phyloP scores from a whole-genome alignment of 35 echinoderm and acorn worm genomes.

The Holothuria glaberrima region DNA sequence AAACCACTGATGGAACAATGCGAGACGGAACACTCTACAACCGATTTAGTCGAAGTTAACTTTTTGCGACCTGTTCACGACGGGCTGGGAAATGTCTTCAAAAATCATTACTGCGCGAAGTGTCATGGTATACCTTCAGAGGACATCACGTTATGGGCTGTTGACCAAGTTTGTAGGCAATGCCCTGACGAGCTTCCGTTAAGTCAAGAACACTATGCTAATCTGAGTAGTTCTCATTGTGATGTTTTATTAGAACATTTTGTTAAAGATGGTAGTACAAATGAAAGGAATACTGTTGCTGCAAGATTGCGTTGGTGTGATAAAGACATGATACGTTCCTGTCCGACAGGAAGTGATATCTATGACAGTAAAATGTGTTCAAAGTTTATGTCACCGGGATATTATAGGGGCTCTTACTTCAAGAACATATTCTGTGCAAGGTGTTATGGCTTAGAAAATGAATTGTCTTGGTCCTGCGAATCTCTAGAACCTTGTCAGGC shows the following conservation, averaged over 20 bases:
- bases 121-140: background rate
- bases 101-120: background rate
- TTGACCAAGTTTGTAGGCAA: background rate
- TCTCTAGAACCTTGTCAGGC: background rate
- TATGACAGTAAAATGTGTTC: background rate
- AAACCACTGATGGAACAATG: background rate
- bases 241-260: background rate
- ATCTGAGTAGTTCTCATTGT: too few species aligned
- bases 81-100: background rate
- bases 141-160: background rate
- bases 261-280: background rate
- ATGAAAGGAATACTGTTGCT: background rate
- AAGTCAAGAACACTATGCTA: slow-evolving; percentile 8
- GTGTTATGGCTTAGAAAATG: background rate
- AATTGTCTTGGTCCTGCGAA: background rate
- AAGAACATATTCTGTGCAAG: too few species aligned
- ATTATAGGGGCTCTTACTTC: background rate
- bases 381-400: background rate
- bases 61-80: background rate
- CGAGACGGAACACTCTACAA: background rate
- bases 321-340: background rate
- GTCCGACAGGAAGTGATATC: background rate
- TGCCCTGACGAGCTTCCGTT: background rate
- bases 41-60: background rate
- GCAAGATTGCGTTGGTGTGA: background rate